Conservation (phyloP, 2,113 vertebrate genomes). For the Hemiprocne comata region DNA sequence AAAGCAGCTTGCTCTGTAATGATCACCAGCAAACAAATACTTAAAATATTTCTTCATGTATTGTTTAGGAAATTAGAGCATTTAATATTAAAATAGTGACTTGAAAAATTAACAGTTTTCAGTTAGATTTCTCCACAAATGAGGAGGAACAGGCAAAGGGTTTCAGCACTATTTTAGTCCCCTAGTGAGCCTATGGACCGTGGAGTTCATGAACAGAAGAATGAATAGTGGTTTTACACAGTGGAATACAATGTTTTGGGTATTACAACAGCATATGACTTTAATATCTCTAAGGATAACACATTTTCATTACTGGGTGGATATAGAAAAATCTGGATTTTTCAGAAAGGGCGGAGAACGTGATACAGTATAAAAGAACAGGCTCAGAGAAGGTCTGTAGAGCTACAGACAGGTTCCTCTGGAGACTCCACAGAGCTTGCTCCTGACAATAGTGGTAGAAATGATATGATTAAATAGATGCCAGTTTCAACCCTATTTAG, state of each 20-base stretch:
- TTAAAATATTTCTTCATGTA: background rate
- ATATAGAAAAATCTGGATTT: background rate
- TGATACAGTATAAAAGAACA: background rate
- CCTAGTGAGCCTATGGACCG: background rate
- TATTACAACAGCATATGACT: constrained; percentile 16
- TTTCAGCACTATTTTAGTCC: background rate
- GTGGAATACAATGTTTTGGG: background rate
- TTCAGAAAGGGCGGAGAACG: background rate
- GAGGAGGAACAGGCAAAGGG: background rate
- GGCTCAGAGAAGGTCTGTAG: background rate
- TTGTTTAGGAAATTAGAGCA: background rate
- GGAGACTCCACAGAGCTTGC: background rate
- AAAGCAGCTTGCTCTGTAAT: background rate
- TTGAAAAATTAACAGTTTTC: background rate
- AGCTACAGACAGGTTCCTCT: background rate
- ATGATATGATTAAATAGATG: background rate
- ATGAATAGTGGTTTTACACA: background rate
- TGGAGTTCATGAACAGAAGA: background rate
- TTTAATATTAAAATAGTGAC: background rate
- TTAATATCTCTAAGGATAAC: constrained; percentile 17
- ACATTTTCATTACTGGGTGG: background rate
- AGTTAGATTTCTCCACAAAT: background rate
- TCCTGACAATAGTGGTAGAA: background rate
- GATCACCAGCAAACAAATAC: background rate
- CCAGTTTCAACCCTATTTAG: constrained; percentile 28